A percentile compares a stretch with the other conserved stretches of the same genome.
Conservation (phyloP, 2,888 invertebrate species). For the Cepaea hortensis region DNA sequence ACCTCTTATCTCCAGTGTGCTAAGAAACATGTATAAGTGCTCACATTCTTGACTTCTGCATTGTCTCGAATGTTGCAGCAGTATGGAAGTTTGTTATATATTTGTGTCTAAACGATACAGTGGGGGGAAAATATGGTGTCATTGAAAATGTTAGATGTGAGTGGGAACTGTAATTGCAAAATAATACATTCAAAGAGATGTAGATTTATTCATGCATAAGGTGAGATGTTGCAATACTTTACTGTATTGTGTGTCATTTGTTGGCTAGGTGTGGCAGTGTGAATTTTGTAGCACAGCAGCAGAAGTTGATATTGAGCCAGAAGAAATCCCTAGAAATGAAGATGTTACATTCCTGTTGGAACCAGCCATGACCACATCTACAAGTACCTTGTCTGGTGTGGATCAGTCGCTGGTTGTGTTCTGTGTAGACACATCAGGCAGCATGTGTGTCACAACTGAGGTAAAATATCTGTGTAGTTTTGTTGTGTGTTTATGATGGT, state of each 20-base stretch:
- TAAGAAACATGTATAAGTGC: no score
- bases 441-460: constrained; percentile 75
- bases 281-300: constrained; percentile 70
- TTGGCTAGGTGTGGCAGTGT: constrained; percentile 70
- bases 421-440: constrained; percentile 75
- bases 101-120: no score
- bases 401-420: constrained; percentile 73
- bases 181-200: no score
- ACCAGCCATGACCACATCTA: constrained; percentile 68
- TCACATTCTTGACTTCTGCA: no score
- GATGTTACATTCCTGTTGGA: constrained; percentile 74
- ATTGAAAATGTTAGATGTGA: no score
- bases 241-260: not conserved
- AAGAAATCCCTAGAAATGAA: constrained; percentile 68
- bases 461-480: constrained; percentile 52
- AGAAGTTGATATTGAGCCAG: constrained; percentile 68
- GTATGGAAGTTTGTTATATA: no score
- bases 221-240: no score
- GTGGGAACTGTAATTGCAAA: no score
- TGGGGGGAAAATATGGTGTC: no score
- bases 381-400: constrained; percentile 65
- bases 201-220: no score
- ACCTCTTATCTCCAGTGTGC: no score
- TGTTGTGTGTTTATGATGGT: not conserved
- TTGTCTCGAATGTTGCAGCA: no score